Conservation (phyloP, 2,888 invertebrate genomes). For the Amphimallon solstitiale region DNA sequence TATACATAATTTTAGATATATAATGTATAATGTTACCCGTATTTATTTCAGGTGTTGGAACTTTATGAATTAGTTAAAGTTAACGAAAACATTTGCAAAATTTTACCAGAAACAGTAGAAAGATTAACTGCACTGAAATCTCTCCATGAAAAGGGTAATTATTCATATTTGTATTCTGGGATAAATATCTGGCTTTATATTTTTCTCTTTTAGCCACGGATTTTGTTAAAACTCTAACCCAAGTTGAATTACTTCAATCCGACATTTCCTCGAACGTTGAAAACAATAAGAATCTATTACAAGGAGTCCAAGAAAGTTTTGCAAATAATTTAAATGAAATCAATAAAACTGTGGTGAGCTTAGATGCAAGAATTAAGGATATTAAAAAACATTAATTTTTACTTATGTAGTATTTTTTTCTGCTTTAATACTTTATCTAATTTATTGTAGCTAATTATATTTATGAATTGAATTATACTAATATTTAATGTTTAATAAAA, state of each 20-base stretch:
- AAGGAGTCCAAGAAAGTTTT: conserved; percentile 84
- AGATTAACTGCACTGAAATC: conserved; percentile 87
- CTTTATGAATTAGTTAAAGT: conserved; percentile 89
- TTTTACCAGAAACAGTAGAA: conserved; percentile 82
- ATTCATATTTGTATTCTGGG: conserved; percentile 17
- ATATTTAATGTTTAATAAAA: too few relatives aligned
- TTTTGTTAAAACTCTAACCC: conserved; percentile 84
- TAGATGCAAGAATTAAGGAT: conserved; percentile 78
- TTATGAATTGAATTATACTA: not conserved
- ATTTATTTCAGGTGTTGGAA: conserved; percentile 75
- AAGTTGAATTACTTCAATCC: conserved; percentile 80
- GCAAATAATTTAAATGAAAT: conserved; percentile 82
- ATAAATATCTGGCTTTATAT: conserved; percentile 18
- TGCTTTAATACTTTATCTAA: not conserved
- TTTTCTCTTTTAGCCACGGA: conserved; percentile 77
- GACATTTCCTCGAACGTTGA: conserved; percentile 77
- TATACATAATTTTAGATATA: not conserved
- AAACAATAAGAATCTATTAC: conserved; percentile 80
- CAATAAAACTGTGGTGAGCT: conserved; percentile 76
- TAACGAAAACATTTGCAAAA: conserved; percentile 82
- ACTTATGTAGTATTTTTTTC: not conserved
- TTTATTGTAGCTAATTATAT: not conserved
- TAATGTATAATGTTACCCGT: conserved; percentile 11
- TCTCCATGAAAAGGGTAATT: conserved; percentile 88
- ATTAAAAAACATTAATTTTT: conserved; percentile 65